A percentile compares a stretch with the other conserved stretches of the same genome.
Conservation (phyloP, 2,888 invertebrate species). For the Xestia c-nigrum region DNA sequence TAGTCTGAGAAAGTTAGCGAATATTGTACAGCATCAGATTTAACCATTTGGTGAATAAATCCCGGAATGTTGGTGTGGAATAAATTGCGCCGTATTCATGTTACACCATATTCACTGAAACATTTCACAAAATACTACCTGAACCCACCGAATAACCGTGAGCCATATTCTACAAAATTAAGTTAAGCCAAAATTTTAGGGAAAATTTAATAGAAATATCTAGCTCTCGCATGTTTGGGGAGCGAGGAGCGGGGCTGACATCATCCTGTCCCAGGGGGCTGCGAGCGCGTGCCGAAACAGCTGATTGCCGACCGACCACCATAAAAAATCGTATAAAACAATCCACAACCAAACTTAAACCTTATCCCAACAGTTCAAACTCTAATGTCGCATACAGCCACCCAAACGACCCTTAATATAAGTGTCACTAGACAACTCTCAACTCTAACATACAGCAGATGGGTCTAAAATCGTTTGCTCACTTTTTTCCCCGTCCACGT, state of each 20-base stretch:
- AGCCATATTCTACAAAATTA: conserved; percentile 59
- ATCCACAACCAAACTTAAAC: conserved; percentile 60
- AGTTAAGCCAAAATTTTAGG: conserved; percentile 72
- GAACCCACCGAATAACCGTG: conserved; percentile 27
- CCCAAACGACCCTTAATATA: conserved; percentile 79
- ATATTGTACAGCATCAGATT: not conserved
- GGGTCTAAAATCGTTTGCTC: conserved; percentile 76
- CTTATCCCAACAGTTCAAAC: conserved; percentile 47
- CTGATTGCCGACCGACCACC: conserved; percentile 88
- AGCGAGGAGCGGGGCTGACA: conserved; percentile 76
- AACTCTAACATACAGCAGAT: conserved; percentile 70
- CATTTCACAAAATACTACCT: conserved; percentile 26
- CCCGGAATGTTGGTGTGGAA: not conserved
- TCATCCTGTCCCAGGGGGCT: conserved; percentile 83
- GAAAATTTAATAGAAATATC: conserved; percentile 82
- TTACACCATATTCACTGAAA: not conserved
- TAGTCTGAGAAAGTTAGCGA: conserved; percentile 9
- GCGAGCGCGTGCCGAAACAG: conserved; percentile 88
- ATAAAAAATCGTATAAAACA: conserved; percentile 84
- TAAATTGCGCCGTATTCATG: not conserved
- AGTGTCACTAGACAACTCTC: conserved; percentile 59
- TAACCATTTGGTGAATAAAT: not conserved
- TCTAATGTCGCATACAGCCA: conserved; percentile 42
- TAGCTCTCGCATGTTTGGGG: conserved; percentile 71
- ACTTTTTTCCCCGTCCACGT: conserved; percentile 75